Base-by-base conservation (phyloP, 2,888 invertebrate species). In the Aleiodes alternator region DNA sequence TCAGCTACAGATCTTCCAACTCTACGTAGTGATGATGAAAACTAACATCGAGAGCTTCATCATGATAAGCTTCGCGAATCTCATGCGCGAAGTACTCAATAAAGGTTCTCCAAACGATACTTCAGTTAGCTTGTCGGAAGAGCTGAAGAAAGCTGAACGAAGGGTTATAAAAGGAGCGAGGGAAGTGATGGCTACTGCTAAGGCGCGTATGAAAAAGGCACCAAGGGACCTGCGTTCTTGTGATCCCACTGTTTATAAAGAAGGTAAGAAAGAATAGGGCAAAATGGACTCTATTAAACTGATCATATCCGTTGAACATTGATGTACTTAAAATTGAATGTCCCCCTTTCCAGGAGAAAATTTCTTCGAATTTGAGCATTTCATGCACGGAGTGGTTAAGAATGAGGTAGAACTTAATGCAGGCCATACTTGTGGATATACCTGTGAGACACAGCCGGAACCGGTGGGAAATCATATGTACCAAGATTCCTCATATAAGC, bases 181-280 rank as follows among this genome's bases (percentile, higher is more conserved):
- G 56, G 55, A 29, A 56, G 5, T 23, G 11, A 12, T 70, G 7
- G 3, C 23, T 29, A 38, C 14, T 34, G 53, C 56, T 34, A 51
- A 43, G 29, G 16, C 16, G 23, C 34, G 11, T 7, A 43, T 64
- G 64, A 38, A 1, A 11, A 43, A 43, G 1, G 16, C 64, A 43
- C 43, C 64, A 5, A 64, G 43, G 29, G 48, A 64, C 48, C 38
- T 34, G 6, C 64, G 64, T 16, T 43, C 43, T 43, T 64, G 64
- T 34, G 64, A 64, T 43, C 64, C 64, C 4, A 11, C 34, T 34
- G 12, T 11, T 14, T 12, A 64, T 16, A 43, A 64, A 16, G 12
- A 48, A 14, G 31, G 64, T 64, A 12, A 59, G 12, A 8, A 29
- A 9, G 1, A 8, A 43, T 7, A 7, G 43, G 43, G 7, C 43